Evolutionary conservation across 2,888 invertebrate genomes (phyloP), one percentile per base, ranked within the genome.

Genomic region (Abrostola triplasia): DNA sequence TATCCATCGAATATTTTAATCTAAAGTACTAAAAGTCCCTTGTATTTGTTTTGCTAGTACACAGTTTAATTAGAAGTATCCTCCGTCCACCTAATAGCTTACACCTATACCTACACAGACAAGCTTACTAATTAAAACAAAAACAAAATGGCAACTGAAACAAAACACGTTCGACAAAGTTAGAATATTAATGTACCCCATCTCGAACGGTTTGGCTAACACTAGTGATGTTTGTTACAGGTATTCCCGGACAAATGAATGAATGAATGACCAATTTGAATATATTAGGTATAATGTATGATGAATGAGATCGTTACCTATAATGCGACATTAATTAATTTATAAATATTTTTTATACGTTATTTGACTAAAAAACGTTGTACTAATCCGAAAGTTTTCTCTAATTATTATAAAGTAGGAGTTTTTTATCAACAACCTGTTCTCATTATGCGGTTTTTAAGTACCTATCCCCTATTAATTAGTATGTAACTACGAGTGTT

Each of bases 161-260:
- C 90, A 89, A 89, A 91, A 90, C 89, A 87, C 87, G 85, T 88
- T 88, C 88, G 89, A 88, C 89, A 85, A 83, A 88, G 89, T 90
- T 92, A 88, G 92, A 93, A 92, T 93, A 92, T 92, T 92, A 92
- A 92, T 92, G 92, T 82, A 74, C 70, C 77, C 64, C 65, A 68
- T 66, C 73, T 80, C 77, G 79, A 69, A 80, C 77, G 73, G 81
- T 77, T 64, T 74, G 59, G 65, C 71, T 61, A 42, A 13, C 36
- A 65, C 59, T 79, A 79, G 78, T 74, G 78, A 7, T 68, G 73
- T 64, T 62, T 54, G 49, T 59, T 13, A 48, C 48, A 51, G n/a
- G 52, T 59, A 64, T 53, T 53, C 52, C 56, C 55, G 54, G 63
- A 12, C 54, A 52, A 52, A 49, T 24, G 36, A 54, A 65, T 52